These are phyloP conservation scores for Melanostoma mellinum DNA, from an alignment of 2,888 invertebrate genomes.

Conservation along the genomic window DNA sequence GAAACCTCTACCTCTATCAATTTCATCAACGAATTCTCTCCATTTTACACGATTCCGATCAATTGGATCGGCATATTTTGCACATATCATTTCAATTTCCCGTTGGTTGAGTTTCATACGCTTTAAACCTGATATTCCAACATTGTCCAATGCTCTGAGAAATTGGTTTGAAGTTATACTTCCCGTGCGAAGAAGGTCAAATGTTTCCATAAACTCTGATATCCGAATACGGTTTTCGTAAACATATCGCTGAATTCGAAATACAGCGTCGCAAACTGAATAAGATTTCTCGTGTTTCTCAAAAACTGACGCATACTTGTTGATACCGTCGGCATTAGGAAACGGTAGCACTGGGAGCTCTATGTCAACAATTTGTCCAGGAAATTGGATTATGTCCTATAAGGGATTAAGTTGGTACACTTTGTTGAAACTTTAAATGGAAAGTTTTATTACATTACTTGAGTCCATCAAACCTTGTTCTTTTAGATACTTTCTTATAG, in stretches of 20 bases:
- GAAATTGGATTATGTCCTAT: constrained; percentile 84
- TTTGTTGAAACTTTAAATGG: not conserved
- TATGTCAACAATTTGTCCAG: constrained; percentile 86
- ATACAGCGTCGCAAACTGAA: constrained; percentile 77
- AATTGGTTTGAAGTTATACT: constrained; percentile 88
- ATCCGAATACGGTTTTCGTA: constrained; percentile 86
- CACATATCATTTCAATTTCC: constrained; percentile 86
- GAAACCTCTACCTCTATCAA: constrained; percentile 85
- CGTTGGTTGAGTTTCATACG: constrained; percentile 84
- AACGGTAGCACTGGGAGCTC: constrained; percentile 86
- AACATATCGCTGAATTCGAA: constrained; percentile 86
- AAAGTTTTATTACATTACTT: constrained; percentile 77
- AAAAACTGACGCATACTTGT: constrained; percentile 12
- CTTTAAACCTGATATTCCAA: constrained; percentile 85
- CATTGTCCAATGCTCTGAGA: constrained; percentile 86
- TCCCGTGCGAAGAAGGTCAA: constrained; percentile 87
- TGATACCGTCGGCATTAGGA: constrained; percentile 74
- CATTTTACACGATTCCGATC: constrained; percentile 88
- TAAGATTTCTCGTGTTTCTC: constrained; percentile 75
- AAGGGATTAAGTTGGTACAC: constrained; percentile 17
- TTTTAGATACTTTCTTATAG: constrained; percentile 85
- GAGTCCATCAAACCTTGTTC: constrained; percentile 83
- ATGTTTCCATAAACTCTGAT: constrained; percentile 88
- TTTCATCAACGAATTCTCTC: constrained; percentile 90
- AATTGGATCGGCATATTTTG: constrained; percentile 88